Evolutionary conservation across 2,113 vertebrate genomes (phyloP), one percentile per base, ranked within the genome.

Genomic region (Salvelinus alpinus): DNA sequence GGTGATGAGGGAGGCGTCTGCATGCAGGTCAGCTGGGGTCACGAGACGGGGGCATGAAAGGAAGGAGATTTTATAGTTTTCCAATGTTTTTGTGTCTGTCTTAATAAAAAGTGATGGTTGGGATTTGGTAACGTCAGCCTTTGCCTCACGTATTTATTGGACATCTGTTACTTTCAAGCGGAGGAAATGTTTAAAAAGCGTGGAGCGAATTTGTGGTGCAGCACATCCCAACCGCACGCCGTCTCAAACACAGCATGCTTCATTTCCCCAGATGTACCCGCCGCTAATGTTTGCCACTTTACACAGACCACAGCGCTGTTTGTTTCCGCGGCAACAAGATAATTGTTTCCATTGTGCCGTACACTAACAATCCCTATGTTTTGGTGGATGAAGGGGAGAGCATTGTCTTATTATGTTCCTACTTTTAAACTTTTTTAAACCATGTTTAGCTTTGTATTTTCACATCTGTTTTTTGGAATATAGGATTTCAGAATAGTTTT

Each of bases 101-200:
- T 88, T 81, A 82, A 85, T 87, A 80, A 84, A 16, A 22, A 86
- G 70, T 75, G 64, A 78, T 72, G 83, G 76, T 78, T 84, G 89
- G 78, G 65, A 75, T 79, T 75, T 24, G 70, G 60, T 25, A 71
- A 82, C 18, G 22, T 77, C 77, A 70, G 66, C 83, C 79, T 70
- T 51, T 65, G 73, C 79, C 66, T 20, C 85, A 54, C 12, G 84
- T 44, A 44, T 91, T 90, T 85, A 87, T 81, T 83, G 74, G 76
- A 88, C 89, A 89, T 88, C 86, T 89, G 89, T 78, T 86, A 76
- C 83, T 87, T 90, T 86, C 81, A 85, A 83, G 78, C 70, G 62
- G 74, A 84, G 83, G 88, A 87, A 89, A 85, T 80, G 72, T 86
- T 83, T 68, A 74, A 86, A 81, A 85, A 76, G 75, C 68, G 74